A percentile compares a stretch with the other conserved stretches of the same genome.
phyloP scores from a whole-genome alignment of 2,113 vertebrate genomes.

The Austrofundulus limnaeus region DNA sequence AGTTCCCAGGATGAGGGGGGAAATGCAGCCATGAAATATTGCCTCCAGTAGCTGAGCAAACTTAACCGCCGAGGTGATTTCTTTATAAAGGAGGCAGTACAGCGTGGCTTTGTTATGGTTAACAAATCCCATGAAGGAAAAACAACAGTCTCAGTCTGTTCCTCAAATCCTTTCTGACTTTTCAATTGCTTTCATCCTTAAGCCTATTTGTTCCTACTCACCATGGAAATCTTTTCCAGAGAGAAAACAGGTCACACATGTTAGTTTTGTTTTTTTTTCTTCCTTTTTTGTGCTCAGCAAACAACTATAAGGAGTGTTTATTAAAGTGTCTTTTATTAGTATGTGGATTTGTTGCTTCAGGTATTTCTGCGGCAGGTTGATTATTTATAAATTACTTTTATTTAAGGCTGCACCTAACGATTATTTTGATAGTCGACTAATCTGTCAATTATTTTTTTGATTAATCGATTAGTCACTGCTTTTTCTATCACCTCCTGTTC shows the following conservation, averaged over 20 bases:
- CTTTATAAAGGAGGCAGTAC: neutral
- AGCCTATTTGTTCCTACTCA: neutral
- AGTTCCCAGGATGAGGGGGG: neutral
- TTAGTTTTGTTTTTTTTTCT: neutral
- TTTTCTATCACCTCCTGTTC: too few relatives aligned
- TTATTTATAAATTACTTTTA: neutral
- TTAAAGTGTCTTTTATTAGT: too few relatives aligned
- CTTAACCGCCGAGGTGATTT: neutral
- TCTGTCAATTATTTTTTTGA: too few relatives aligned
- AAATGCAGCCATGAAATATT: neutral
- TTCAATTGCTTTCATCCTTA: neutral
- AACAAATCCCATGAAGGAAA: constrained; percentile 8
- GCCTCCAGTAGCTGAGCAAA: neutral
- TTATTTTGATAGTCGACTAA: too few relatives aligned
- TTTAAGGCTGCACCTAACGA: too few relatives aligned
- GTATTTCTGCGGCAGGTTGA: neutral
- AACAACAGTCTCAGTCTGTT: neutral
- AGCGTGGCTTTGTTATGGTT: neutral
- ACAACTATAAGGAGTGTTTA: neutral
- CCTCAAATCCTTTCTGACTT: constrained; percentile 4
- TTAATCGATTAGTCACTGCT: too few relatives aligned
- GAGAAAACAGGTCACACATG: constrained; percentile 1
- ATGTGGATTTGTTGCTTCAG: too few relatives aligned
- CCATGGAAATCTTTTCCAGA: neutral
- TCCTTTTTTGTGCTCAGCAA: neutral